phyloP scores from a whole-genome alignment of 2,113 vertebrate species.

The Upupa epops region DNA sequence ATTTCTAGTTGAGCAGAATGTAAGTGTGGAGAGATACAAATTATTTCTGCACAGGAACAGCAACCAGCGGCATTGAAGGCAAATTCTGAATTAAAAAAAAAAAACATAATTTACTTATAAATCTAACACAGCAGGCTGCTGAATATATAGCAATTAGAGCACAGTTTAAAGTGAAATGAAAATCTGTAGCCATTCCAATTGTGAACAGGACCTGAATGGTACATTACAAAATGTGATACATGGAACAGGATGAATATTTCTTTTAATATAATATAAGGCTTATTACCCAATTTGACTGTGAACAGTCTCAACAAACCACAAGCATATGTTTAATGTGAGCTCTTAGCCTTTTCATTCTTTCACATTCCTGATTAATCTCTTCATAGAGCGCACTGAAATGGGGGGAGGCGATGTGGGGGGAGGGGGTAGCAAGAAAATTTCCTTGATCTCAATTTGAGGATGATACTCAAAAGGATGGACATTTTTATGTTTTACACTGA shows the following conservation, averaged over 20 bases:
- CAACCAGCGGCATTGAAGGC: neutral
- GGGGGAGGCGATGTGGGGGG: too few relatives aligned
- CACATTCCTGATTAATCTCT: neutral
- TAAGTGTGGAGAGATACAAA: neutral
- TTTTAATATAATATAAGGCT: neutral
- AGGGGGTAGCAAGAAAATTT: neutral
- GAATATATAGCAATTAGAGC: neutral
- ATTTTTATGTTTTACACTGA: neutral
- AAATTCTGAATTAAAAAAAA: neutral
- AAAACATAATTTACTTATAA: neutral
- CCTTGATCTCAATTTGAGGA: neutral
- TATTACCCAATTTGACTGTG: neutral
- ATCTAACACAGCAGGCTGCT: neutral
- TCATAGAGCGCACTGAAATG: neutral
- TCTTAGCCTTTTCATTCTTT: neutral
- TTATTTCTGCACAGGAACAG: neutral
- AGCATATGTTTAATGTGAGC: neutral
- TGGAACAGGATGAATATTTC: neutral
- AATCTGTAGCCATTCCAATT: neutral
- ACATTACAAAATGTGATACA: neutral
- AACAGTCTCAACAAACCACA: neutral
- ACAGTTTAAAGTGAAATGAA: constrained; percentile 6
- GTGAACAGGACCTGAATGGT: neutral
- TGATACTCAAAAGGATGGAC: neutral
- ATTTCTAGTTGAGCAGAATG: neutral